phyloP scores from a whole-genome alignment of 1,140 invertebrate genomes.

The Cheumatopsyche charites region DNA sequence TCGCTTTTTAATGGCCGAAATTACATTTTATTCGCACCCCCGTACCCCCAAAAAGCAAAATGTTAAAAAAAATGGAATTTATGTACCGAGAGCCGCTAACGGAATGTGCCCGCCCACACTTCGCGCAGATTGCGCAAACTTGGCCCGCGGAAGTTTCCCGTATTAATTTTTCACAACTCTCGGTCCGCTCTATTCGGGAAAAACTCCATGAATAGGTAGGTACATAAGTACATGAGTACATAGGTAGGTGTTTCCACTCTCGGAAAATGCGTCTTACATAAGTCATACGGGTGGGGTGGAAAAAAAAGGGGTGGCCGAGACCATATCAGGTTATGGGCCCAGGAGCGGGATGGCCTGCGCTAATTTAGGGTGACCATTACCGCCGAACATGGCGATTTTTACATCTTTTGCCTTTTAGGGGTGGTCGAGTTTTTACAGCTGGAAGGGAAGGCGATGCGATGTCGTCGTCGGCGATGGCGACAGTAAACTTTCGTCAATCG shows the following conservation, averaged over 20 bases:
- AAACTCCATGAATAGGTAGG: background rate
- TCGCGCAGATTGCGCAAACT: conserved; percentile 18
- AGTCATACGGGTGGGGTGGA: conserved; percentile 30
- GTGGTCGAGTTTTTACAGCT: conserved; percentile 20
- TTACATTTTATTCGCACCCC: too few relatives aligned
- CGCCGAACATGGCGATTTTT: conserved; percentile 44
- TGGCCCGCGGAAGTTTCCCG: background rate
- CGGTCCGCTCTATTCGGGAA: conserved; percentile 25
- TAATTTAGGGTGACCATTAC: conserved; percentile 46
- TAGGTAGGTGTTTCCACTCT: conserved; percentile 34
- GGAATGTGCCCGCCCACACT: background rate
- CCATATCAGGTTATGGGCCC: background rate
- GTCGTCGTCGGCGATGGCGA: background rate
- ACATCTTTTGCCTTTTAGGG: conserved; percentile 48
- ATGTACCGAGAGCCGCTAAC: background rate
- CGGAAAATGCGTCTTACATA: conserved; percentile 40
- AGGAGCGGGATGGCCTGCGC: conserved; percentile 27
- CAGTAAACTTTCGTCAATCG: background rate
- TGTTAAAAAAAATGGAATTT: background rate
- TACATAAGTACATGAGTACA: too few relatives aligned
- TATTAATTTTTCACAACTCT: conserved; percentile 17
- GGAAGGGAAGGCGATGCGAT: background rate
- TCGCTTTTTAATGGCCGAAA: too few relatives aligned
- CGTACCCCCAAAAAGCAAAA: background rate
- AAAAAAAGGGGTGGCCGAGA: background rate